These are phyloP conservation scores for Esox masquinongy DNA, from an alignment of 2,797 vertebrate species.

Conservation along the genomic window DNA sequence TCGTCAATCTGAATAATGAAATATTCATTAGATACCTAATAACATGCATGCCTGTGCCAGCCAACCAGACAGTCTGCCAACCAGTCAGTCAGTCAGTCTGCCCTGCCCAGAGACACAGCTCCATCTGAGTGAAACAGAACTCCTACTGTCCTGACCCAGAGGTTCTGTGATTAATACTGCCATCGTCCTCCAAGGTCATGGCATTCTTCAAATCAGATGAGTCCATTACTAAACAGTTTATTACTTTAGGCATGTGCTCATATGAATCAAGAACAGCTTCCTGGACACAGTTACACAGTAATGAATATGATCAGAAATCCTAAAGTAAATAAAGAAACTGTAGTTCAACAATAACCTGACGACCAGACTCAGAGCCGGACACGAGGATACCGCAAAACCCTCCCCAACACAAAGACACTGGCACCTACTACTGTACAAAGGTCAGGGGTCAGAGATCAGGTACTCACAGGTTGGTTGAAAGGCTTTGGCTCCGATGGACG, in stretches of 20 bases:
- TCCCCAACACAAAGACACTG: constrained; percentile 2
- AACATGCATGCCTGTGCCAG: constrained; percentile 59
- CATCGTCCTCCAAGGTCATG: neutral
- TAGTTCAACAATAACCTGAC: neutral
- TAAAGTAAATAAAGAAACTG: neutral
- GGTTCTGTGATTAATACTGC: neutral
- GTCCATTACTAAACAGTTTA: neutral
- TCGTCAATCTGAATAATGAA: constrained; percentile 83
- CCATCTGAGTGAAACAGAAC: neutral
- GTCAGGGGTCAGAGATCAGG: neutral
- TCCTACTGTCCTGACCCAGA: too few relatives aligned
- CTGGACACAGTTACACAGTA: neutral
- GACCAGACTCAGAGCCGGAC: constrained; percentile 35
- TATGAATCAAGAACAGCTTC: neutral
- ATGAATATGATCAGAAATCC: neutral
- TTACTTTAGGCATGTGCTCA: neutral
- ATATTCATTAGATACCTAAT: constrained; percentile 85
- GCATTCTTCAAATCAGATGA: neutral
- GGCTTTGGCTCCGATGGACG: constrained; percentile 98
- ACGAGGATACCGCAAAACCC: neutral
- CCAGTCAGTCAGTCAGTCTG: neutral
- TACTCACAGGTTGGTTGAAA: constrained; percentile 94
- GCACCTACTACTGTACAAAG: neutral
- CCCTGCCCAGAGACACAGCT: constrained; percentile 30
- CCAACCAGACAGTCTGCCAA: neutral